Percentiles rank a stretch among this genome's conserved stretches.
Conservation (phyloP, 1,140 invertebrate species). For the Philopotamus ludificatus region DNA sequence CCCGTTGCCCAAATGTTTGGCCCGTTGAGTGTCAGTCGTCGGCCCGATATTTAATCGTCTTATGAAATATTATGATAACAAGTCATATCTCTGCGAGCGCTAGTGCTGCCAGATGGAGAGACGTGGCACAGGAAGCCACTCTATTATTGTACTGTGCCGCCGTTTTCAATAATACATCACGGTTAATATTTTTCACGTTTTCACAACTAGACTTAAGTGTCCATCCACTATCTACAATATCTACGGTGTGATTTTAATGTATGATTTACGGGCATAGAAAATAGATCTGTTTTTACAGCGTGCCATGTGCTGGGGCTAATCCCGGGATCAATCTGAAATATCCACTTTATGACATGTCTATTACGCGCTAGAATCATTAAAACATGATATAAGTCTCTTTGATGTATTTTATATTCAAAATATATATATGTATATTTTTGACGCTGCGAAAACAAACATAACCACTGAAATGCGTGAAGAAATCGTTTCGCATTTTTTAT, state of each 20-base stretch:
- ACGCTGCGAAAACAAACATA: too few relatives aligned
- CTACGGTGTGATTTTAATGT: conserved; percentile 40
- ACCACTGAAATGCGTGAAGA: neutral
- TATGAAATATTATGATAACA: conserved; percentile 61
- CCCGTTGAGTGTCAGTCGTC: conserved; percentile 55
- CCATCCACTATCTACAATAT: too few relatives aligned
- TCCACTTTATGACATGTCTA: conserved; percentile 16
- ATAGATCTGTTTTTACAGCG: conserved; percentile 10
- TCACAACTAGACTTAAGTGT: conserved; percentile 36
- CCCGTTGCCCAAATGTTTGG: conserved; percentile 29
- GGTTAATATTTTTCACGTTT: conserved; percentile 39
- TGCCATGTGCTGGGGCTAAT: conserved; percentile 16
- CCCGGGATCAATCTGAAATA: neutral
- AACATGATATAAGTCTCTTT: neutral
- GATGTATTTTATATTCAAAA: too few relatives aligned
- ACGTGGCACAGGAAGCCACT: too few relatives aligned
- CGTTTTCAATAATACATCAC: conserved; percentile 1
- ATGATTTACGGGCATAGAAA: conserved; percentile 37
- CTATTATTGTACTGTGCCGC: conserved; percentile 18
- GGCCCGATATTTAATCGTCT: conserved; percentile 59
- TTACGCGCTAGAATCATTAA: neutral
- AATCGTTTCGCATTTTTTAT: conserved; percentile 3
- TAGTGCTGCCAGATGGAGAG: conserved; percentile 37
- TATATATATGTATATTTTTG: too few relatives aligned
- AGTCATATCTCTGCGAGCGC: conserved; percentile 41